Percentiles rank a stretch among this genome's conserved stretches.
phyloP scores from a whole-genome alignment of 2,113 vertebrate genomes.

The Rostratula benghalensis region DNA sequence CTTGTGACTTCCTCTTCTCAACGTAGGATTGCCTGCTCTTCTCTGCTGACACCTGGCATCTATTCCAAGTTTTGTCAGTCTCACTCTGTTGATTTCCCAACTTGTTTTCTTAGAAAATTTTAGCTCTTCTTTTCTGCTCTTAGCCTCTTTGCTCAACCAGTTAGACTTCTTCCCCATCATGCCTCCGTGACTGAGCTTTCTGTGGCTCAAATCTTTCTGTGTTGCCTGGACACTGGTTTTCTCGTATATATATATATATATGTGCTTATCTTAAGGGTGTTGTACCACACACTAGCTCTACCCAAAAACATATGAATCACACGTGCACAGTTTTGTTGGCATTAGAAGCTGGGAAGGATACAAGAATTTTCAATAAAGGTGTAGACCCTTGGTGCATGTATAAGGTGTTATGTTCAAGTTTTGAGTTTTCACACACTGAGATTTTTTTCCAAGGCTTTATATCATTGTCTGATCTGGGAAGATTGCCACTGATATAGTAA shows the following conservation, averaged over 20 bases:
- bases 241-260: neutral
- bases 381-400: neutral
- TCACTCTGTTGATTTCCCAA: neutral
- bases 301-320: rapidly evolving
- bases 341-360: neutral
- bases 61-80: neutral
- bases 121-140: neutral
- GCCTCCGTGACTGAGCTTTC: rapidly evolving
- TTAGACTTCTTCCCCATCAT: neutral
- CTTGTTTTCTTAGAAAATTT: neutral
- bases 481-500: neutral
- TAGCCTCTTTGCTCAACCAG: neutral
- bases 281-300: neutral
- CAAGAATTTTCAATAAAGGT: neutral
- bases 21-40: neutral
- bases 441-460: neutral
- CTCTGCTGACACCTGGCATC: neutral
- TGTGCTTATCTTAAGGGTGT: neutral
- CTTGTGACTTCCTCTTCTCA: neutral
- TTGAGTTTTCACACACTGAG: neutral
- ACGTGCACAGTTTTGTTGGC: neutral
- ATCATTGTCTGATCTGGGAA: neutral
- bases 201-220: neutral
- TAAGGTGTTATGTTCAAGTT: neutral
- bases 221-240: neutral